phyloP scores from a whole-genome alignment of 2,888 invertebrate genomes.

The Helleia helle region DNA sequence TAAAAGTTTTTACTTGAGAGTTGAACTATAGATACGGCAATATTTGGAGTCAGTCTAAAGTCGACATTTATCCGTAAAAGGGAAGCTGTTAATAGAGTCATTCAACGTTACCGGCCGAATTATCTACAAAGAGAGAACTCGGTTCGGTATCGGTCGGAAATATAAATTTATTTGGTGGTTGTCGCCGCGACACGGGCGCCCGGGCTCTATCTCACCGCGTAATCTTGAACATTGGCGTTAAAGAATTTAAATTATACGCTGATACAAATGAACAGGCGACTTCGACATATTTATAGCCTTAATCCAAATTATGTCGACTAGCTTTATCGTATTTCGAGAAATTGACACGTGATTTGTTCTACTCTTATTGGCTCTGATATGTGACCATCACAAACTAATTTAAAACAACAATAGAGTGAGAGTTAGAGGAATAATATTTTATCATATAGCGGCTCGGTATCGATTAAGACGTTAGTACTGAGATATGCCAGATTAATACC shows the following conservation, averaged over 20 bases:
- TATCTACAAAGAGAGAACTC: slow-evolving; percentile 71
- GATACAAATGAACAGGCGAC: slow-evolving; percentile 72
- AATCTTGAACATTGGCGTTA: slow-evolving; percentile 75
- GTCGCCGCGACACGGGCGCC: slow-evolving; percentile 67
- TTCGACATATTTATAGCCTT: slow-evolving; percentile 66
- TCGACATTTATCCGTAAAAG: slow-evolving; percentile 70
- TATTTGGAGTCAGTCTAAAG: slow-evolving; percentile 45
- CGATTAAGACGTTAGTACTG: slow-evolving; percentile 32
- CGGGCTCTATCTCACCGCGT: slow-evolving; percentile 65
- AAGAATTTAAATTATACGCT: slow-evolving; percentile 73
- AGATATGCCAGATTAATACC: slow-evolving; percentile 32
- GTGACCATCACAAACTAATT: slow-evolving; percentile 23
- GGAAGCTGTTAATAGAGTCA: slow-evolving; percentile 75
- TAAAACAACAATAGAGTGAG: slow-evolving; percentile 6
- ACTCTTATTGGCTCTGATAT: slow-evolving; percentile 34
- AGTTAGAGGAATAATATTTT: slow-evolving; percentile 1
- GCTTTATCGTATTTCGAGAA: slow-evolving; percentile 50
- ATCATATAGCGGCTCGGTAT: slow-evolving; percentile 29
- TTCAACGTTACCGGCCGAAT: slow-evolving; percentile 72
- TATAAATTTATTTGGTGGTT: slow-evolving; percentile 72
- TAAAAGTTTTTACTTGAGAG: no score
- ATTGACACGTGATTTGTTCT: slow-evolving; percentile 57
- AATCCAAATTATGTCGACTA: slow-evolving; percentile 71
- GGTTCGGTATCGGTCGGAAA: slow-evolving; percentile 62
- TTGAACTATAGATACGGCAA: slow-evolving; percentile 43